Evolutionary conservation across 2,888 invertebrate species (phyloP).

Genomic region (Actias luna): DNA sequence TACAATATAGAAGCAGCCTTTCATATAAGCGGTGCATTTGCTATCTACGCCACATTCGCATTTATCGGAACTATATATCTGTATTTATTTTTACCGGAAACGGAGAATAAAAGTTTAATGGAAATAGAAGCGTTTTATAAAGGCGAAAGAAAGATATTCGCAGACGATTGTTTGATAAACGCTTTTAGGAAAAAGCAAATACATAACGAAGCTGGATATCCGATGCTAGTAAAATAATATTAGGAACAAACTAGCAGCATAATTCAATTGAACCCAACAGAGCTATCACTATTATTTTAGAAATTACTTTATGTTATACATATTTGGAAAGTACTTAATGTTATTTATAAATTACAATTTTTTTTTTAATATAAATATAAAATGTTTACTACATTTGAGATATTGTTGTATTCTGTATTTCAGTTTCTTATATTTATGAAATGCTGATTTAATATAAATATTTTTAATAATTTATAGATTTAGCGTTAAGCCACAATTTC

Average conservation of each 20-base stretch:
- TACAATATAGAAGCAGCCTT: conserved; percentile 73
- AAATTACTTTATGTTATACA: background rate
- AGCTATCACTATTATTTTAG: background rate
- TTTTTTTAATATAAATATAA: background rate
- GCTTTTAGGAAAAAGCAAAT: conserved; percentile 56
- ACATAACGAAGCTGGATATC: conserved; percentile 46
- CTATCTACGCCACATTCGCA: conserved; percentile 67
- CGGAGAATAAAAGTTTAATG: conserved; percentile 74
- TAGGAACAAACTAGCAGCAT: background rate
- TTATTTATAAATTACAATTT: background rate
- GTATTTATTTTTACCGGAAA: conserved; percentile 79
- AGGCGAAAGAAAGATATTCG: conserved; percentile 62
- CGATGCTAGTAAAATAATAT: conserved; percentile 59
- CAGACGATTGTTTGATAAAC: conserved; percentile 70
- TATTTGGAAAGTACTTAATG: background rate
- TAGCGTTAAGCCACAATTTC: too few species aligned
- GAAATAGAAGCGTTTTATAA: conserved; percentile 78
- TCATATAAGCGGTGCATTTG: conserved; percentile 75
- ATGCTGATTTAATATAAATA: too few species aligned
- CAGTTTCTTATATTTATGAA: too few species aligned
- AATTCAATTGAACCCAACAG: background rate
- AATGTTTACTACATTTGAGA: background rate
- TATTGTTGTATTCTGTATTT: too few species aligned
- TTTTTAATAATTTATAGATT: too few species aligned
- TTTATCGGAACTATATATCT: conserved; percentile 73